phyloP scores from a whole-genome alignment of 2,113 vertebrate species.

The Hippolais icterina region DNA sequence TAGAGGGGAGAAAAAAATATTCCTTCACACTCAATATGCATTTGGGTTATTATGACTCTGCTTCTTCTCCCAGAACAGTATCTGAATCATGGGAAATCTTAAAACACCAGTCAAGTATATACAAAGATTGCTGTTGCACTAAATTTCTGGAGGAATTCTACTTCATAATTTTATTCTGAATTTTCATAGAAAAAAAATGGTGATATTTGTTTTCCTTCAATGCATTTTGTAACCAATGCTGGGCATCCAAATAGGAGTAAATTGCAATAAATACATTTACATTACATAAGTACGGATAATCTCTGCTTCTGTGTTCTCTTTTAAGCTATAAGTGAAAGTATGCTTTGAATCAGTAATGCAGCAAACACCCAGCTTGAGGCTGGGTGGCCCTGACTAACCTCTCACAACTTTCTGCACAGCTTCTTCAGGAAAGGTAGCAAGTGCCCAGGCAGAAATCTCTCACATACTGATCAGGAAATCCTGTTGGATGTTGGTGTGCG shows the following conservation, averaged over 20 bases:
- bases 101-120: neutral
- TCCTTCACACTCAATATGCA: neutral
- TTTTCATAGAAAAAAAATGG: neutral
- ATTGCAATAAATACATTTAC: neutral
- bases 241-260: neutral
- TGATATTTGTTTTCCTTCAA: neutral
- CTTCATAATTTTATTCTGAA: neutral
- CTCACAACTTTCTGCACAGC: neutral
- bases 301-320: neutral
- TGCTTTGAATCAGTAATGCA: neutral
- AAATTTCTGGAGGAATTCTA: neutral
- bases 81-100: neutral
- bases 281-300: neutral
- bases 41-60: neutral
- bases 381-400: neutral
- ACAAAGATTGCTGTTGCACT: neutral
- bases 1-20: neutral
- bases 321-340: neutral
- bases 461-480: neutral
- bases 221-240: neutral
- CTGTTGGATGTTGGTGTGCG: neutral
- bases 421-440: neutral
- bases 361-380: neutral
- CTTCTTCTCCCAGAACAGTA: neutral
- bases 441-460: neutral